Conservation (phyloP, 2,797 vertebrate species). For the Alosa sapidissima region DNA sequence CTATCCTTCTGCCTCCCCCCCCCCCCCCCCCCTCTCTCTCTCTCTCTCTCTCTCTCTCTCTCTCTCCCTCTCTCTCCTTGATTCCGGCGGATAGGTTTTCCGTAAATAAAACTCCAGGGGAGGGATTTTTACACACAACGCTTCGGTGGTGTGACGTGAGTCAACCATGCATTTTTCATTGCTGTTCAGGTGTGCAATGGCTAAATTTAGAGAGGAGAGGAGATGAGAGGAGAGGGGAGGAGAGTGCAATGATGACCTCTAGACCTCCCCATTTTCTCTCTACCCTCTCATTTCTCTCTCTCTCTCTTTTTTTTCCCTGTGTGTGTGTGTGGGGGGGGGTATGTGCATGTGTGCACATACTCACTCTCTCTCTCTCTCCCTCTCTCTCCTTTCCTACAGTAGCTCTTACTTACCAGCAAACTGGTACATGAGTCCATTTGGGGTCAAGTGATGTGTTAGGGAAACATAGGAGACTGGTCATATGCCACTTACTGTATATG, state of each 20-base stretch:
- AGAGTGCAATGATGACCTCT: background rate
- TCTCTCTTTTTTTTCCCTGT: background rate
- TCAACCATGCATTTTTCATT: slow-evolving; percentile 51
- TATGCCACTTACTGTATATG: too few species aligned
- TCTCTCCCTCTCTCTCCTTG: background rate
- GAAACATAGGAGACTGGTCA: too few species aligned
- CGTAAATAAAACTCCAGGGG: slow-evolving; percentile 43
- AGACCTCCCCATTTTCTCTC: background rate
- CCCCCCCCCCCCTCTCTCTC: background rate
- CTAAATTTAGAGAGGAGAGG: slow-evolving; percentile 60
- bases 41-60: background rate
- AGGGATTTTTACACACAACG: slow-evolving; percentile 30
- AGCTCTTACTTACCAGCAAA: too few species aligned
- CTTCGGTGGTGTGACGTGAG: slow-evolving; percentile 54
- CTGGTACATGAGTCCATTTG: too few species aligned
- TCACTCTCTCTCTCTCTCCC: too few species aligned
- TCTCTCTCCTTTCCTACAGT: too few species aligned
- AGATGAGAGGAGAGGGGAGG: background rate
- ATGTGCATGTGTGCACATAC: background rate
- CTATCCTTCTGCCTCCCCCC: background rate
- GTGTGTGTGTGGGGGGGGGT: background rate
- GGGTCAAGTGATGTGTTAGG: too few species aligned
- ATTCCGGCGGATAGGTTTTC: slow-evolving; percentile 49
- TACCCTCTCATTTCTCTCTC: background rate
- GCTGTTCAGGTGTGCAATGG: slow-evolving; percentile 59